phyloP scores from a whole-genome alignment of 64 coral and sea anemone species.

The Astreopora myriophthalma region DNA sequence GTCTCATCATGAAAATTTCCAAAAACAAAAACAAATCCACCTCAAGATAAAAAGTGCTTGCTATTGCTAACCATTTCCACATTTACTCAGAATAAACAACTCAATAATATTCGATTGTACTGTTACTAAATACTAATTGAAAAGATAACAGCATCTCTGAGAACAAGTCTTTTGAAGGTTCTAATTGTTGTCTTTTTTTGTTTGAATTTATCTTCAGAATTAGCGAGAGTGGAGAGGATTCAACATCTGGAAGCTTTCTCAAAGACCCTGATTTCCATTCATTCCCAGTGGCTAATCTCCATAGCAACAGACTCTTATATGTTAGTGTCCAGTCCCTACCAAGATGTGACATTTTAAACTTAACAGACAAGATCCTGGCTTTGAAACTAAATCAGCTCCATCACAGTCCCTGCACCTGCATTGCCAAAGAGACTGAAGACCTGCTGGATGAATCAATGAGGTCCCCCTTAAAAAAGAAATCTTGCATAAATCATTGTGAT shows the following conservation, averaged over 20 bases:
- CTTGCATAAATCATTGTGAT: background rate
- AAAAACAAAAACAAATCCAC: too few relatives aligned
- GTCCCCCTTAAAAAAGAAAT: constrained; percentile 43
- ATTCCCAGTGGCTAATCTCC: constrained; percentile 72
- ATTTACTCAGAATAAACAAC: too few relatives aligned
- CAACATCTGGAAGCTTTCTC: constrained; percentile 12
- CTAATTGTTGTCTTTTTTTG: background rate
- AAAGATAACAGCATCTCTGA: too few relatives aligned
- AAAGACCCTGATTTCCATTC: constrained; percentile 52
- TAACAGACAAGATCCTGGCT: constrained; percentile 15
- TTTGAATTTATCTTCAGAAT: constrained; percentile 22
- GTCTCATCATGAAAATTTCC: too few relatives aligned
- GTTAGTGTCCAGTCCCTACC: constrained; percentile 70
- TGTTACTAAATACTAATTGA: too few relatives aligned
- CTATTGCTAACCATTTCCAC: too few relatives aligned
- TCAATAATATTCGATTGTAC: too few relatives aligned
- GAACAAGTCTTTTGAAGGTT: background rate
- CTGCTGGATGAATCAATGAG: background rate
- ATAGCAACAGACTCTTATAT: background rate
- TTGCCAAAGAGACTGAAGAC: background rate
- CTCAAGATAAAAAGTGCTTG: too few relatives aligned
- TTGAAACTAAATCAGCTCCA: constrained; percentile 2
- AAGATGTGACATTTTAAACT: constrained; percentile 40
- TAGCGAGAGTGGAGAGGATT: background rate
- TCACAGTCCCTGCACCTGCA: background rate